phyloP scores from a whole-genome alignment of 1,140 invertebrate genomes.

The Adoxophyes honmai region DNA sequence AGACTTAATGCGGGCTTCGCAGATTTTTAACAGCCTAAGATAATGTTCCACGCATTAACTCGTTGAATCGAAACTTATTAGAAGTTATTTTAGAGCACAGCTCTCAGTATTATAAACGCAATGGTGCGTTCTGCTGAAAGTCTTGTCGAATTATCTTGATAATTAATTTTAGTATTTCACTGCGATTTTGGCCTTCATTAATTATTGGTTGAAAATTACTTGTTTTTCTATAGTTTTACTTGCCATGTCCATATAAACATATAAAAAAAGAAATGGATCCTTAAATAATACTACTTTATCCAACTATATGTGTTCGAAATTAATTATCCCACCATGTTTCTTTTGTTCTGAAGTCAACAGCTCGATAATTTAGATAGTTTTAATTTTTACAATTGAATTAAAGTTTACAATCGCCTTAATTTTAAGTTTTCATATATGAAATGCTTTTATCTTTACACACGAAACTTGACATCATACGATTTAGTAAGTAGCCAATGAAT shows the following conservation, averaged over 20 bases:
- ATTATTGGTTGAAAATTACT: too few relatives aligned
- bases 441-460: conserved; percentile 1
- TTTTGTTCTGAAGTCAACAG: neutral
- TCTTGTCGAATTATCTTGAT: too few relatives aligned
- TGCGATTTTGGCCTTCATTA: too few relatives aligned
- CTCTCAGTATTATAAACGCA: too few relatives aligned
- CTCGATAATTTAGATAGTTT: conserved; percentile 10
- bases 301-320: neutral
- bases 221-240: neutral
- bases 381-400: neutral
- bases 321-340: conserved; percentile 15
- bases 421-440: conserved; percentile 3
- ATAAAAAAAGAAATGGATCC: too few relatives aligned
- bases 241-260: too few relatives aligned
- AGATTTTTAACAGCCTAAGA: too few relatives aligned
- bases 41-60: neutral
- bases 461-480: neutral
- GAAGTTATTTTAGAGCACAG: conserved; percentile 7
- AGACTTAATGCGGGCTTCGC: neutral
- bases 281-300: too few relatives aligned
- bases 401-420: conserved; percentile 4
- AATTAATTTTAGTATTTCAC: too few relatives aligned
- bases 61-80: neutral
- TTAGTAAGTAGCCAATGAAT: neutral
- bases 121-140: too few relatives aligned